These are phyloP conservation scores for Eulemur coronatus DNA, from an alignment of 2,797 vertebrate genomes.

Conservation along the genomic window DNA sequence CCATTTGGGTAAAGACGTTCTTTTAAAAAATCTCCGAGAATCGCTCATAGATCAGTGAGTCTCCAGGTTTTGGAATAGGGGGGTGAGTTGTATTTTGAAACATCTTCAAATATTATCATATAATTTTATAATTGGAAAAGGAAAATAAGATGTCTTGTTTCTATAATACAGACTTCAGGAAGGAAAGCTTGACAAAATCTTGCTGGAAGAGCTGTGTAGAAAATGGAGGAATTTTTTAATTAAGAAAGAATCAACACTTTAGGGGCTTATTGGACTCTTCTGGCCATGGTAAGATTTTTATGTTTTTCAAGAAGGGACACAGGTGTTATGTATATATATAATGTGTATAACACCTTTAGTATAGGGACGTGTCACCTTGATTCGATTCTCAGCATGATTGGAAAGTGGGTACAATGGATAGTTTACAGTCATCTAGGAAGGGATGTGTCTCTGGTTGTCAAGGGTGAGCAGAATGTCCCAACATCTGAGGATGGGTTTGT, in stretches of 20 bases:
- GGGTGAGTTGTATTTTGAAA: slow-evolving; percentile 52
- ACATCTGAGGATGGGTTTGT: neutral
- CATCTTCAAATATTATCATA: slow-evolving; percentile 70
- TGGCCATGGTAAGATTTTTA: neutral
- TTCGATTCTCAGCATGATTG: slow-evolving; percentile 72
- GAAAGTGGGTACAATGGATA: slow-evolving; percentile 63
- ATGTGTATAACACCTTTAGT: neutral
- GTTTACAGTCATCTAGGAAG: neutral
- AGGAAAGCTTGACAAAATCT: slow-evolving; percentile 28
- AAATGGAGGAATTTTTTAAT: neutral
- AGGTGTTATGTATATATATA: neutral
- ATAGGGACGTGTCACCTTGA: slow-evolving; percentile 70
- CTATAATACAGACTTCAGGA: slow-evolving; percentile 51
- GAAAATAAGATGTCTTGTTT: slow-evolving; percentile 61
- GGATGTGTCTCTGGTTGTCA: neutral
- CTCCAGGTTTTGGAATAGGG: slow-evolving; percentile 31
- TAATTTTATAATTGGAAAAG: slow-evolving; percentile 44
- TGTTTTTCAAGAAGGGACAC: neutral
- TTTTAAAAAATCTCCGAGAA: slow-evolving; percentile 63
- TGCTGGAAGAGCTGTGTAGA: neutral
- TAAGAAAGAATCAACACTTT: neutral
- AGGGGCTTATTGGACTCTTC: neutral
- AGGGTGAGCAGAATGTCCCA: neutral
- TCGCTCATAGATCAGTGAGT: neutral
- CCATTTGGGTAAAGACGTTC: slow-evolving; percentile 79